Conservation (phyloP, 2,113 vertebrate genomes). For the Corythoichthys intestinalis region DNA sequence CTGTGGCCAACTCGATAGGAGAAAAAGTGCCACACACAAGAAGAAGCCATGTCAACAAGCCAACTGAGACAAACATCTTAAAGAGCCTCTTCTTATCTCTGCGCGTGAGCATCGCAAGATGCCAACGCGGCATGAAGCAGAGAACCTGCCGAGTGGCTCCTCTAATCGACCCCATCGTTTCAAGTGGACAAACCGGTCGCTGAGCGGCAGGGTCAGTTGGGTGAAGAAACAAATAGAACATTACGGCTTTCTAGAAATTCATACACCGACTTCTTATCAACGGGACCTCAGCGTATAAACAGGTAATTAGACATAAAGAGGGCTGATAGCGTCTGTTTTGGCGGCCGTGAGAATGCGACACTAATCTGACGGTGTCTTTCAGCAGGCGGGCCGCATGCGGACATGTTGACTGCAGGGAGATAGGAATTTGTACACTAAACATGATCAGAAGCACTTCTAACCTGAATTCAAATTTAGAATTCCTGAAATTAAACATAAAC, state of each 20-base stretch:
- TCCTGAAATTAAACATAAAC: too few species aligned
- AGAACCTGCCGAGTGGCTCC: conserved; percentile 8
- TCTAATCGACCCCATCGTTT: too few species aligned
- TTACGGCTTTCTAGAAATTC: neutral
- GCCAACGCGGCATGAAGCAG: conserved; percentile 1
- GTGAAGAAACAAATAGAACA: neutral
- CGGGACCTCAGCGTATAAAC: conserved; percentile 52
- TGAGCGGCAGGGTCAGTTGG: neutral
- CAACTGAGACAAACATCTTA: conserved; percentile 1
- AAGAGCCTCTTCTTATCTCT: conserved; percentile 4
- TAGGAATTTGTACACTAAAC: conserved; percentile 38
- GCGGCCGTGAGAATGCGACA: conserved; percentile 61
- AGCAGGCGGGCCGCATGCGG: conserved; percentile 28
- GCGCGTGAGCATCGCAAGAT: conserved; percentile 1
- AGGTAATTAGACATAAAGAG: conserved; percentile 71
- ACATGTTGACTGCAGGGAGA: conserved; percentile 62
- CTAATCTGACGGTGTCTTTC: conserved; percentile 56
- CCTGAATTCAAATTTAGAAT: too few species aligned
- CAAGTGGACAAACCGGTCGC: neutral
- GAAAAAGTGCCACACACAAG: neutral
- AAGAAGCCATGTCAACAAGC: neutral
- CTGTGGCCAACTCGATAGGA: neutral
- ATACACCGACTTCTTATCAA: neutral
- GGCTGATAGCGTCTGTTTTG: conserved; percentile 72
- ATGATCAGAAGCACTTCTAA: conserved; percentile 30